These are phyloP conservation scores for Lycophotia porphyrea DNA, from an alignment of 2,888 invertebrate species.

Conservation along the genomic window DNA sequence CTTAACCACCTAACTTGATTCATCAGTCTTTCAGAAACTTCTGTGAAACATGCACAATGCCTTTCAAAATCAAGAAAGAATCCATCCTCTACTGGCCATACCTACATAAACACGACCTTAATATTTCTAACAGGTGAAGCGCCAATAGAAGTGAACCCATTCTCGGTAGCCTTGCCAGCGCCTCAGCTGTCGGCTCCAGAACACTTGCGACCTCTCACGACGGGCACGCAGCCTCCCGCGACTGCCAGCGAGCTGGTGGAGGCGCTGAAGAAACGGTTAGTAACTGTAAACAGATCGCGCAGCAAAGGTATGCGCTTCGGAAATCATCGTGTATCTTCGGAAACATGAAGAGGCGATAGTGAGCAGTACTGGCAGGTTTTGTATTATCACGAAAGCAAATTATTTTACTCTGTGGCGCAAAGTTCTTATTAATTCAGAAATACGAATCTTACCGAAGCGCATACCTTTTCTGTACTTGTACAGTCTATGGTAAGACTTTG, in stretches of 20 bases:
- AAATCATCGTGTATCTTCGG: neutral
- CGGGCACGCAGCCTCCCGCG: slow-evolving; percentile 69
- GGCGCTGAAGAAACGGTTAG: slow-evolving; percentile 77
- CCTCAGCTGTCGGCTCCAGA: slow-evolving; percentile 73
- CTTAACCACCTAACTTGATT: neutral
- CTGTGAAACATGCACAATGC: neutral
- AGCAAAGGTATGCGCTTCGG: neutral
- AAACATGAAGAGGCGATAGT: neutral
- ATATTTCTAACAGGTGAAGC: slow-evolving; percentile 70
- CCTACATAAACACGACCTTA: neutral
- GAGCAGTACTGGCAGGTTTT: neutral
- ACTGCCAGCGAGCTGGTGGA: slow-evolving; percentile 75
- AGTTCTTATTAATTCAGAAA: neutral
- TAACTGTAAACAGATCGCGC: neutral
- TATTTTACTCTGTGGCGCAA: no score
- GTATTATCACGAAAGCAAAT: neutral
- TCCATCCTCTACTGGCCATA: neutral
- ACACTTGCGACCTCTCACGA: slow-evolving; percentile 80
- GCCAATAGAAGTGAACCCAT: slow-evolving; percentile 82
- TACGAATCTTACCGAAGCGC: neutral
- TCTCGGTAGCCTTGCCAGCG: slow-evolving; percentile 78
- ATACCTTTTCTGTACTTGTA: neutral
- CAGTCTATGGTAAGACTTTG: neutral
- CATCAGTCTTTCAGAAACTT: neutral
- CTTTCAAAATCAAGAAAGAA: neutral